Conservation (phyloP, 2,888 invertebrate species). For the Melanargia galathea region DNA sequence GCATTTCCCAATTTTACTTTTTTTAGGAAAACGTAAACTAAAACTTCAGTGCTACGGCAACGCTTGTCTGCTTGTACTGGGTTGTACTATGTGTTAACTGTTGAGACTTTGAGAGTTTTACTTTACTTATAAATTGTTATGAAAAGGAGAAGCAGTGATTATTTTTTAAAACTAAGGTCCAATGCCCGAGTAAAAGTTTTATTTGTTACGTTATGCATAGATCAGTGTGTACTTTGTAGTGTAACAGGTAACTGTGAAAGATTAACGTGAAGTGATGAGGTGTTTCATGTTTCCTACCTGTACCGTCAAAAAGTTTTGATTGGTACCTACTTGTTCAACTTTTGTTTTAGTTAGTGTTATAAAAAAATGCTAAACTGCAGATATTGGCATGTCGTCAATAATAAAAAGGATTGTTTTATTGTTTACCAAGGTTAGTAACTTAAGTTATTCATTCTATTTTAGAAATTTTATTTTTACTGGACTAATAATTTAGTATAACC, state of each 20-base stretch:
- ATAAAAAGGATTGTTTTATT: conserved; percentile 29
- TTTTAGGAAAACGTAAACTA: no score
- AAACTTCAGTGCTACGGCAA: no score
- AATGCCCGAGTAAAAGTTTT: not conserved
- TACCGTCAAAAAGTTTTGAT: conserved; percentile 65
- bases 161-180: not conserved
- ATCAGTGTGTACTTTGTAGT: not conserved
- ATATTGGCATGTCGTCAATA: conserved; percentile 36
- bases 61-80: no score
- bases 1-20: no score
- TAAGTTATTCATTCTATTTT: not conserved
- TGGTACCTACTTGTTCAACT: conserved; percentile 59
- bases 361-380: conserved; percentile 40
- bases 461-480: not conserved
- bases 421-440: conserved; percentile 43
- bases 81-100: not conserved
- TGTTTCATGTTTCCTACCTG: conserved; percentile 48
- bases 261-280: conserved; percentile 47
- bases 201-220: not conserved
- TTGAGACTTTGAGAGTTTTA: not conserved
- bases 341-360: conserved; percentile 51
- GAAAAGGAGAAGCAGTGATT: not conserved
- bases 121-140: not conserved
- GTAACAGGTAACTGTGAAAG: not conserved
- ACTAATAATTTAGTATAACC: no score